Evolutionary conservation across 2,888 invertebrate genomes (phyloP).

Genomic region (Oscheius sp.): DNA sequence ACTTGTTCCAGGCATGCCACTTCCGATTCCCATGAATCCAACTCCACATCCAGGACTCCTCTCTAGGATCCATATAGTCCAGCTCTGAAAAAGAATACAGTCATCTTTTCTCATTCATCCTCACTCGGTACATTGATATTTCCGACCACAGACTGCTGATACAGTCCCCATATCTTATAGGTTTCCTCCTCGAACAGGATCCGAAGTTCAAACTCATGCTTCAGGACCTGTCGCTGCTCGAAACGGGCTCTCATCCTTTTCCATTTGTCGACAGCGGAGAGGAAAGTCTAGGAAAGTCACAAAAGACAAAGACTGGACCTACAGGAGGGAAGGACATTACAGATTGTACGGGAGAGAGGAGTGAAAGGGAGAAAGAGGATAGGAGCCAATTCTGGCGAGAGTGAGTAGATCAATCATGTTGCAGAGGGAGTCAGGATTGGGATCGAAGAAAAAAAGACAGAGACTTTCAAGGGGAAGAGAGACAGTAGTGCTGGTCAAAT

Average conservation of each 20-base stretch:
- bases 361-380: not conserved
- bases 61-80: conserved; percentile 63
- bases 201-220: conserved; percentile 58
- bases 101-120: not conserved
- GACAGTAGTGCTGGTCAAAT: too few relatives aligned
- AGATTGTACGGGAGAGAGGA: not conserved
- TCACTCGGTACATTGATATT: conserved; percentile 63
- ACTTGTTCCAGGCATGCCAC: conserved; percentile 67
- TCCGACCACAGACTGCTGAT: conserved; percentile 60
- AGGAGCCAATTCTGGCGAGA: not conserved
- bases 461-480: too few relatives aligned
- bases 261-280: conserved; percentile 39
- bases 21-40: conserved; percentile 65
- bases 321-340: not conserved
- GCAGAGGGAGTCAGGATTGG: too few relatives aligned
- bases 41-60: conserved; percentile 65
- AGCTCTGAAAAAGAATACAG: conserved; percentile 44
- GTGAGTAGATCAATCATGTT: not conserved
- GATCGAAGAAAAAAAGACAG: too few relatives aligned
- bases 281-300: conserved; percentile 16
- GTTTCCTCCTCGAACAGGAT: conserved; percentile 59
- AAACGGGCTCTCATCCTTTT: conserved; percentile 51
- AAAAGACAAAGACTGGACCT: not conserved
- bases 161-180: conserved; percentile 57
- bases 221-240: conserved; percentile 50